Evolutionary conservation across 2,797 vertebrate genomes (phyloP).

Genomic region (Picus viridis): DNA sequence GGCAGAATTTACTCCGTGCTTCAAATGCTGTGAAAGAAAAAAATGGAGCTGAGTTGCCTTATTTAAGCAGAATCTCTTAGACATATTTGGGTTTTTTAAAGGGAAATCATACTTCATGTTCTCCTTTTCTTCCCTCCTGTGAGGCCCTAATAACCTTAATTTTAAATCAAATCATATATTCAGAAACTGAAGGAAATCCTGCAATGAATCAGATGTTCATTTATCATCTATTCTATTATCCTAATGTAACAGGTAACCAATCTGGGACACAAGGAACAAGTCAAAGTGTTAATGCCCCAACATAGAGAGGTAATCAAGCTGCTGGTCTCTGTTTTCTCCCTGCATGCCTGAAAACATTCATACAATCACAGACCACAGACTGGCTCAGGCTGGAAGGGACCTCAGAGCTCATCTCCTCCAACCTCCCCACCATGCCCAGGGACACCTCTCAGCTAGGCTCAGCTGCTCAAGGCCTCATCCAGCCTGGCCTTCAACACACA

Average conservation of each 20-base stretch:
- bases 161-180: not conserved
- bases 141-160: not conserved
- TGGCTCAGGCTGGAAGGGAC: too few relatives aligned
- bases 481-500: too few relatives aligned
- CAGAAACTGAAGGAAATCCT: not conserved
- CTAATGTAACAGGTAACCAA: not conserved
- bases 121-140: not conserved
- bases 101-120: not conserved
- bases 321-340: not conserved
- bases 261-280: not conserved
- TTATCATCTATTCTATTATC: too few relatives aligned
- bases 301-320: not conserved
- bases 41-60: not conserved
- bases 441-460: too few relatives aligned
- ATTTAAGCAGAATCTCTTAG: not conserved
- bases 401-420: too few relatives aligned
- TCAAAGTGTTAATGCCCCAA: fast-evolving
- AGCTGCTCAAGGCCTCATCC: too few relatives aligned
- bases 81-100: fast-evolving
- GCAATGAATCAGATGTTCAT: not conserved
- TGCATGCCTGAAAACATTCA: not conserved
- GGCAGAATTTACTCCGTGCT: not conserved
- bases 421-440: too few relatives aligned
- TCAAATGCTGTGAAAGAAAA: not conserved
- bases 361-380: too few relatives aligned